Evolutionary conservation across 1,140 invertebrate species (phyloP).

Genomic region (Maniola jurtina): DNA sequence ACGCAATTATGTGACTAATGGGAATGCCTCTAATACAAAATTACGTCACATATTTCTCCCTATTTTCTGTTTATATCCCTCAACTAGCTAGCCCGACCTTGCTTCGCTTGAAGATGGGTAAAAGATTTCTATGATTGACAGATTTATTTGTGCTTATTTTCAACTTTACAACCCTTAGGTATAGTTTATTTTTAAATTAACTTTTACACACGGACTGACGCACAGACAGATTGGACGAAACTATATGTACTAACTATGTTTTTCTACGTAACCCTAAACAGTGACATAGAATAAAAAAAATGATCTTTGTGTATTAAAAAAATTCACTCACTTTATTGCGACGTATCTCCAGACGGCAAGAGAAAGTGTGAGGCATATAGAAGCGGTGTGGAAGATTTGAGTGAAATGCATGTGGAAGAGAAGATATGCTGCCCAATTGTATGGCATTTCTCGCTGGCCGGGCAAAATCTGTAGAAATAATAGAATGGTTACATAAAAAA

Average conservation of each 20-base stretch:
- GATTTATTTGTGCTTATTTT: no score
- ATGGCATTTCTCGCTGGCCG: conserved; percentile 78
- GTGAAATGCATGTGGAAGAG: conserved; percentile 90
- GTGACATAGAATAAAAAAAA: no score
- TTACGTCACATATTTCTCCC: not conserved
- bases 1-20: conserved; percentile 1
- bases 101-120: no score
- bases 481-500: not conserved
- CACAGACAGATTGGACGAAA: no score
- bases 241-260: no score
- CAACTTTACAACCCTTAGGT: no score
- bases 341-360: conserved; percentile 84
- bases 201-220: no score
- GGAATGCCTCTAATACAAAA: not conserved
- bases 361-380: conserved; percentile 91
- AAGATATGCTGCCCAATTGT: conserved; percentile 82
- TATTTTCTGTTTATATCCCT: not conserved
- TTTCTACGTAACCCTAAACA: no score
- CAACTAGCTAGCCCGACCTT: not conserved
- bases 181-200: no score
- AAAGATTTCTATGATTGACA: no score
- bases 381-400: conserved; percentile 90
- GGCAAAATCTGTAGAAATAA: conserved; percentile 54
- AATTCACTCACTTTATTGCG: conserved; percentile 70
- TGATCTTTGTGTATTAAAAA: not conserved